phyloP scores from a whole-genome alignment of 1,140 invertebrate genomes.

The Hylaeus anthracinus region DNA sequence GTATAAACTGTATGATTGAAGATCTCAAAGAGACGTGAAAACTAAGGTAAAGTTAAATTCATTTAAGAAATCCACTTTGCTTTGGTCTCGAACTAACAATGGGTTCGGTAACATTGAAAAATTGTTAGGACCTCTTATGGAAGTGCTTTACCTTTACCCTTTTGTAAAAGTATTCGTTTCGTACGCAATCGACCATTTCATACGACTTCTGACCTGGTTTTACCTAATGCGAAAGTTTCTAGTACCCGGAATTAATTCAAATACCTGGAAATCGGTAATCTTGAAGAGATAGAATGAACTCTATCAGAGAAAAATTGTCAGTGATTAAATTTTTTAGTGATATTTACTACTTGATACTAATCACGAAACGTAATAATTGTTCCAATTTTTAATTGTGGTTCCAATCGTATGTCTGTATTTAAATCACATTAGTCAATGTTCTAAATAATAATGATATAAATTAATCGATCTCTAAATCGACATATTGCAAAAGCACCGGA shows the following conservation, averaged over 20 bases:
- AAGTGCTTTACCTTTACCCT: background rate
- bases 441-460: too few relatives aligned
- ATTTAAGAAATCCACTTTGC: background rate
- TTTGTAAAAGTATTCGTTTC: background rate
- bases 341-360: too few relatives aligned
- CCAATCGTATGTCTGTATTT: too few relatives aligned
- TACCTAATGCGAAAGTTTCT: background rate
- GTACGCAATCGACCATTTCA: background rate
- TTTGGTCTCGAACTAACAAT: background rate
- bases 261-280: background rate
- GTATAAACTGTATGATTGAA: background rate
- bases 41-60: background rate
- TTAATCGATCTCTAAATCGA: too few relatives aligned
- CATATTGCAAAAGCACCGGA: too few relatives aligned
- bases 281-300: too few relatives aligned
- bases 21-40: background rate
- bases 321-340: too few relatives aligned
- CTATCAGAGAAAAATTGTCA: background rate
- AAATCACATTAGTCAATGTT: too few relatives aligned
- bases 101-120: background rate
- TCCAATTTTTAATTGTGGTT: too few relatives aligned
- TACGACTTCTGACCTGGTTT: background rate
- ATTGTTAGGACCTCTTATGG: background rate
- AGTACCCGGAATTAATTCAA: background rate
- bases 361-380: too few relatives aligned